Percentiles rank a stretch among this genome's conserved stretches.
Conservation (phyloP, 1,140 invertebrate species). For the Drosophila pseudoobscura region DNA sequence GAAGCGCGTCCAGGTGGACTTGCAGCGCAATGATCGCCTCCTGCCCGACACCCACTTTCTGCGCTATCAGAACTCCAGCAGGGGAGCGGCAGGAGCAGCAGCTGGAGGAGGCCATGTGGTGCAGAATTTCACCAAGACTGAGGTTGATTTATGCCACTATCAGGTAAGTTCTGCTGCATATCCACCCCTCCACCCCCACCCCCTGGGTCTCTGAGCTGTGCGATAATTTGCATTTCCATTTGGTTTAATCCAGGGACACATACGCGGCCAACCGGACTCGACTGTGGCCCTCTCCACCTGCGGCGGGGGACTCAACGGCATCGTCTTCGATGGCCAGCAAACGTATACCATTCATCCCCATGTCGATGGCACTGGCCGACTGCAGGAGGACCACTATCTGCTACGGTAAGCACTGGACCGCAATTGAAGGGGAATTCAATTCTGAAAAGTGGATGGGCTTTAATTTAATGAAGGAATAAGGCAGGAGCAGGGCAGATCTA, state of each 20-base stretch:
- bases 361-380: conserved; percentile 51
- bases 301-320: conserved; percentile 90
- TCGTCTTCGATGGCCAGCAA: conserved; percentile 91
- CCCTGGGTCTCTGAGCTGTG: neutral
- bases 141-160: conserved; percentile 83
- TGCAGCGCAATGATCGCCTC: conserved; percentile 90
- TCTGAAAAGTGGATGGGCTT: no score
- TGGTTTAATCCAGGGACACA: conserved; percentile 85
- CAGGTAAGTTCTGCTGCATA: conserved; percentile 56
- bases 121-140: conserved; percentile 83
- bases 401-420: conserved; percentile 60
- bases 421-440: no score
- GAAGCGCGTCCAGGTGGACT: conserved; percentile 88
- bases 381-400: conserved; percentile 78
- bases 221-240: conserved; percentile 16
- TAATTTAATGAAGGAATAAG: no score
- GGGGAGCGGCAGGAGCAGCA: conserved; percentile 76
- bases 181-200: neutral
- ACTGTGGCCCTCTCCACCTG: conserved; percentile 95
- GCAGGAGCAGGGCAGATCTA: no score
- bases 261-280: conserved; percentile 88
- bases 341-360: conserved; percentile 90
- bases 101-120: conserved; percentile 84
- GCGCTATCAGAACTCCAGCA: conserved; percentile 87
- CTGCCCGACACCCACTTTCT: conserved; percentile 90